Conservation (phyloP, 2,888 invertebrate genomes). For the Diadegma fenestrale region DNA sequence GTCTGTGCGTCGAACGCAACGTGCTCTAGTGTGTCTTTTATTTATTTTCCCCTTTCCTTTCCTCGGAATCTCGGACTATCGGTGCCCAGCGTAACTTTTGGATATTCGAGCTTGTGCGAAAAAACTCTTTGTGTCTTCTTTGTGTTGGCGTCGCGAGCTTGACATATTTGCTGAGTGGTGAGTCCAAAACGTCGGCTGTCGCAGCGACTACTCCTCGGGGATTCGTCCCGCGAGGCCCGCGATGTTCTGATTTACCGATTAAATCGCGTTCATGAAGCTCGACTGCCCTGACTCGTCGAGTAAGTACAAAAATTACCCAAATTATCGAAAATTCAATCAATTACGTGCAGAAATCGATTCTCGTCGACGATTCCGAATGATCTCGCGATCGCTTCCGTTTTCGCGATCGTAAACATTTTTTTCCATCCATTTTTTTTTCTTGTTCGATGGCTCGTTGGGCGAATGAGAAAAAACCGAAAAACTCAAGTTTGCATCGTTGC, state of each 20-base stretch:
- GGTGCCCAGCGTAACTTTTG: background rate
- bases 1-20: constrained; percentile 19
- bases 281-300: constrained; percentile 83
- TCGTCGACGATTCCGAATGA: constrained; percentile 39
- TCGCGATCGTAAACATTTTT: constrained; percentile 43
- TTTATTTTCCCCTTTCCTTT: background rate
- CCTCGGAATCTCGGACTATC: background rate
- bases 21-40: constrained; percentile 1
- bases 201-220: constrained; percentile 52
- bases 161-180: background rate
- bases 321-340: too few species aligned
- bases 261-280: constrained; percentile 82
- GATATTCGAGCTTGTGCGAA: background rate
- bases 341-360: too few species aligned
- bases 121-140: background rate
- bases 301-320: constrained; percentile 75
- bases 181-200: constrained; percentile 23
- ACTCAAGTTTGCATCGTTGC: too few species aligned
- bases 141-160: background rate
- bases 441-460: constrained; percentile 41
- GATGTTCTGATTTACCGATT: constrained; percentile 77
- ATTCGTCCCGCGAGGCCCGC: constrained; percentile 72
- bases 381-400: constrained; percentile 28
- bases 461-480: too few species aligned
- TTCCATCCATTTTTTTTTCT: background rate